Percentiles rank a stretch among this genome's conserved stretches.
Evolutionary conservation across 30 jellyfish, hydroid and myxozoan genomes (phyloP).

Genomic region (Phacellophora camtschatica): DNA sequence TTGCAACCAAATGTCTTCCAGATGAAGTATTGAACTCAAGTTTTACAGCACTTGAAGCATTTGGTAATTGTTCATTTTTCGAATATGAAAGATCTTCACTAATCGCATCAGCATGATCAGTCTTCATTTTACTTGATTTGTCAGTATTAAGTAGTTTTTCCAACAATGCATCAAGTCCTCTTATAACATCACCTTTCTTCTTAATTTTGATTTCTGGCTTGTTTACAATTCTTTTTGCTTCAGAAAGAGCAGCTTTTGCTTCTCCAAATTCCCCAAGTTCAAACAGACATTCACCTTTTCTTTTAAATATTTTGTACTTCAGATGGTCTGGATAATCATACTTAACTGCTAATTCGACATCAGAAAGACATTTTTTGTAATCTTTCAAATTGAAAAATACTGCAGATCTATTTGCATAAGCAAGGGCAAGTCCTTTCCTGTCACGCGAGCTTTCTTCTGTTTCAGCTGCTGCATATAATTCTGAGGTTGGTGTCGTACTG

Average conservation of each 20-base stretch:
- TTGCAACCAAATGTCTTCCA: conserved; percentile 79
- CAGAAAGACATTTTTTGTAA: conserved; percentile 68
- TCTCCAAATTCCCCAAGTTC: conserved; percentile 6
- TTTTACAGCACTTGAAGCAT: conserved; percentile 15
- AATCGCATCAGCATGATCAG: not conserved
- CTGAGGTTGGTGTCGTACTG: conserved; percentile 10
- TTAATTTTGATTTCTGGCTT: not conserved
- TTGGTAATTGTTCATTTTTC: not conserved
- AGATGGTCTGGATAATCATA: conserved; percentile 39
- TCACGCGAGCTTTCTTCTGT: too few relatives aligned
- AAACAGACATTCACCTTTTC: conserved; percentile 53
- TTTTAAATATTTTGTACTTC: conserved; percentile 23
- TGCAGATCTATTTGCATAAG: conserved; percentile 93
- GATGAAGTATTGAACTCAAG: not conserved
- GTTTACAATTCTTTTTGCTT: not conserved
- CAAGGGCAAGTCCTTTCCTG: conserved; percentile 35
- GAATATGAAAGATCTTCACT: not conserved
- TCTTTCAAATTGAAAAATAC: conserved; percentile 45
- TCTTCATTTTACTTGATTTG: not conserved
- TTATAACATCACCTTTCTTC: not conserved
- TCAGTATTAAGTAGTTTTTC: not conserved
- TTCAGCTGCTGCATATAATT: not conserved
- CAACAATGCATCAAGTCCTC: not conserved
- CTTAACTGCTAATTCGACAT: conserved; percentile 58
- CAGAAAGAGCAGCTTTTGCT: conserved; percentile 9